Percentiles rank a stretch among this genome's conserved stretches.
Conservation (phyloP, 1,140 invertebrate species). For the Ceratosolen fusciceps region DNA sequence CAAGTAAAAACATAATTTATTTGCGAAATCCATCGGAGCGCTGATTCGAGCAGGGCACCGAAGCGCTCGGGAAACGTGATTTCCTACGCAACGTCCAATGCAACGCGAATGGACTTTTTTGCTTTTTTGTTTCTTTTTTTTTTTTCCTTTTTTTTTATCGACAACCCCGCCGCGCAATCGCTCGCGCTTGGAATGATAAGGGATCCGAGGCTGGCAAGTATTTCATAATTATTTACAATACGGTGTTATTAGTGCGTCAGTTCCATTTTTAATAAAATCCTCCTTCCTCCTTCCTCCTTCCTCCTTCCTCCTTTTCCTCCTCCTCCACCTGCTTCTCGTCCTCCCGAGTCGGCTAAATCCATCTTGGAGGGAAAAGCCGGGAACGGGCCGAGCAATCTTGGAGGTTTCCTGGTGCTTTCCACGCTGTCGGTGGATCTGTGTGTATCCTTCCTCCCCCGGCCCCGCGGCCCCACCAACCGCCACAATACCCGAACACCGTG, state of each 20-base stretch:
- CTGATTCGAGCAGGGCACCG: background rate
- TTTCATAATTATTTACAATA: slow-evolving; percentile 12
- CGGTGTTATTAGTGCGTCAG: background rate
- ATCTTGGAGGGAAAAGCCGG: slow-evolving; percentile 35
- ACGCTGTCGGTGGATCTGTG: background rate
- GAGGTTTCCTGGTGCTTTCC: slow-evolving; percentile 16
- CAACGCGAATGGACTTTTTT: background rate
- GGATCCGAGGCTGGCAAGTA: background rate
- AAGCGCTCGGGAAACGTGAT: background rate
- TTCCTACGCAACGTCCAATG: background rate
- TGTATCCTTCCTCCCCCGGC: background rate
- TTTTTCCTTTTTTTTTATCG: too few relatives aligned
- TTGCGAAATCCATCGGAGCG: background rate
- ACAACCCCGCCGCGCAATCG: background rate
- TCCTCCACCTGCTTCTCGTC: too few relatives aligned
- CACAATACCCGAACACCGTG: too few relatives aligned
- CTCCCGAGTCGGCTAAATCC: slow-evolving; percentile 1
- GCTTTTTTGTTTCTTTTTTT: too few relatives aligned
- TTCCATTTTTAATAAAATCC: slow-evolving; percentile 19
- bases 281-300: too few relatives aligned
- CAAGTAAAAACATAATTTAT: slow-evolving; percentile 9
- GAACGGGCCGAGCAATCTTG: slow-evolving; percentile 41
- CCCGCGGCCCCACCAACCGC: background rate
- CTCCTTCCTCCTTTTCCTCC: too few relatives aligned
- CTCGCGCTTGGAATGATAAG: background rate